A percentile compares a stretch with the other conserved stretches of the same genome.
Conservation (phyloP, 2,888 invertebrate genomes). For the Ectemnius continuus region DNA sequence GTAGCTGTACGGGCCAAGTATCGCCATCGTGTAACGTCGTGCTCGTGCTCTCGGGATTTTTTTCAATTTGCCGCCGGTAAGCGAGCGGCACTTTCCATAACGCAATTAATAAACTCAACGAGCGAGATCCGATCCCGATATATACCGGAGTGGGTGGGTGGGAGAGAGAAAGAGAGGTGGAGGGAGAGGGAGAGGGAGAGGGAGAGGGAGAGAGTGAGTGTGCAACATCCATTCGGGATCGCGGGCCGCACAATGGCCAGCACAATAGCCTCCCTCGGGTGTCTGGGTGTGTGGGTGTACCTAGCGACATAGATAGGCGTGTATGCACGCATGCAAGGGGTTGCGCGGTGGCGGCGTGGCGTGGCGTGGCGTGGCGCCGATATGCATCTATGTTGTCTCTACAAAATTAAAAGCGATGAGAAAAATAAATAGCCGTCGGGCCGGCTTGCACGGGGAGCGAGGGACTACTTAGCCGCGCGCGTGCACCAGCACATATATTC, state of each 20-base stretch:
- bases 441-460: conserved; percentile 11
- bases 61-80: conserved; percentile 60
- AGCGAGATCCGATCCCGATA: conserved; percentile 72
- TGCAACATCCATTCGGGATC: conserved; percentile 60
- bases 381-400: conserved; percentile 74
- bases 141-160: conserved; percentile 35
- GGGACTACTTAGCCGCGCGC: conserved; percentile 69
- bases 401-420: conserved; percentile 76
- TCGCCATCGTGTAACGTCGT: conserved; percentile 6
- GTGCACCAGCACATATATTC: conserved; percentile 71
- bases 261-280: conserved; percentile 49
- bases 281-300: conserved; percentile 35
- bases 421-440: conserved; percentile 72
- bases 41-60: conserved; percentile 47
- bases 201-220: conserved; percentile 11
- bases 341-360: conserved; percentile 36
- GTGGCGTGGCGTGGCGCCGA: conserved; percentile 58
- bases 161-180: background rate
- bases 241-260: conserved; percentile 58
- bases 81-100: conserved; percentile 65
- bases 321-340: conserved; percentile 10
- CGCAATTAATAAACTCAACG: conserved; percentile 74
- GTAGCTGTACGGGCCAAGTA: too few species aligned
- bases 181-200: conserved; percentile 10
- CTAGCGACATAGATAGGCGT: background rate